Evolutionary conservation across 2,888 invertebrate genomes (phyloP).

Genomic region (Meliscaeva auricollis): DNA sequence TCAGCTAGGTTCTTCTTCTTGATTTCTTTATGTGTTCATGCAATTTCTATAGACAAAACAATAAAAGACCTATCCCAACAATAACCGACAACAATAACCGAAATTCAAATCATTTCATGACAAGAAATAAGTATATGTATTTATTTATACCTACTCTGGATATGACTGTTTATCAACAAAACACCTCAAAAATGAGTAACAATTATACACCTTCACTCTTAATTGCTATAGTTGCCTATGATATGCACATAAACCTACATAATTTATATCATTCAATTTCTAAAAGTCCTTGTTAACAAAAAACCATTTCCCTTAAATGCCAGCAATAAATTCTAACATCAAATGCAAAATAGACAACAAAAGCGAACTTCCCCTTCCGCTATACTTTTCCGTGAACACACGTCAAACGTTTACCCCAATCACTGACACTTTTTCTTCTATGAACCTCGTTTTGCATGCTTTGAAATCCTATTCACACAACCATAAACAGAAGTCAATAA

Average conservation of each 20-base stretch:
- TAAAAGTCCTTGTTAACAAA: neutral
- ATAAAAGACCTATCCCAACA: too few species aligned
- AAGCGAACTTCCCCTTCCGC: slow-evolving; percentile 46
- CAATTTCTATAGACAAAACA: too few species aligned
- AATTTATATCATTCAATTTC: neutral
- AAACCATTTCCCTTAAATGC: slow-evolving; percentile 19
- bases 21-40: too few species aligned
- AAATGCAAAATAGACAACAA: slow-evolving; percentile 54
- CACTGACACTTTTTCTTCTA: neutral
- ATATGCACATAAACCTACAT: neutral
- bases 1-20: too few species aligned
- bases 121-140: too few species aligned
- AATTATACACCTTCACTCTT: too few species aligned
- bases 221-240: neutral
- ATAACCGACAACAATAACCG: too few species aligned
- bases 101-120: too few species aligned
- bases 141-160: too few species aligned
- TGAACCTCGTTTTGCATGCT: slow-evolving; percentile 33
- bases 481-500: slow-evolving; percentile 20
- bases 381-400: neutral
- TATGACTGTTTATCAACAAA: too few species aligned
- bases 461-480: slow-evolving; percentile 15
- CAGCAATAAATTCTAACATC: slow-evolving; percentile 50
- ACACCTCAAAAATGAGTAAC: too few species aligned
- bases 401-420: slow-evolving; percentile 43